Conservation (phyloP, 2,888 invertebrate genomes). For the Callinectes sapidus region DNA sequence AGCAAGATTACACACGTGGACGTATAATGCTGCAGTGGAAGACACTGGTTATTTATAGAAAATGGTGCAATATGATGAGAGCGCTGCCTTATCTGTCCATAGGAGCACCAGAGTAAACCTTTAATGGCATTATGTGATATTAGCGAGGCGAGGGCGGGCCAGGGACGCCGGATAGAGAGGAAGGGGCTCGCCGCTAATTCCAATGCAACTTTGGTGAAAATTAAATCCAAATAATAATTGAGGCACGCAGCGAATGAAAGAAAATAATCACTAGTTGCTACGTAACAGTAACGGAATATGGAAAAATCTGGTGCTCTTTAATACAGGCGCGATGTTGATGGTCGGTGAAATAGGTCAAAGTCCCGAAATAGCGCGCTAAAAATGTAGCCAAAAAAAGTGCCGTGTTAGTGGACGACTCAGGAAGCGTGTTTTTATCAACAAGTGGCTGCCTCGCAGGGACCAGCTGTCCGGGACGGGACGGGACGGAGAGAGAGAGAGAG, state of each 20-base stretch:
- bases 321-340: not conserved
- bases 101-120: slow-evolving; percentile 11
- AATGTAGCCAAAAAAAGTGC: not conserved
- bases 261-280: not conserved
- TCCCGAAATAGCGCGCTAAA: slow-evolving; percentile 19
- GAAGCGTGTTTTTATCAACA: slow-evolving; percentile 29
- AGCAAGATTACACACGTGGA: not conserved
- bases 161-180: slow-evolving; percentile 1
- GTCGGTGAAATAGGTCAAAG: not conserved
- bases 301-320: not conserved
- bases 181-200: not conserved
- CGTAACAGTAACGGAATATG: not conserved
- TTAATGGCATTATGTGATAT: slow-evolving; percentile 26
- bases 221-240: not conserved
- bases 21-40: not conserved
- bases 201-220: not conserved
- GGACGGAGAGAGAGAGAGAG: not conserved
- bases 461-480: not conserved
- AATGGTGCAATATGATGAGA: not conserved
- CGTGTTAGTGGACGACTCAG: not conserved
- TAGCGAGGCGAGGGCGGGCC: not conserved
- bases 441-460: slow-evolving; percentile 19
- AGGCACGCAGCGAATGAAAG: not conserved
- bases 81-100: slow-evolving; percentile 11
- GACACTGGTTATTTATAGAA: not conserved